Evolutionary conservation across 2,113 vertebrate genomes (phyloP).

Genomic region (Serilophus lunatus): DNA sequence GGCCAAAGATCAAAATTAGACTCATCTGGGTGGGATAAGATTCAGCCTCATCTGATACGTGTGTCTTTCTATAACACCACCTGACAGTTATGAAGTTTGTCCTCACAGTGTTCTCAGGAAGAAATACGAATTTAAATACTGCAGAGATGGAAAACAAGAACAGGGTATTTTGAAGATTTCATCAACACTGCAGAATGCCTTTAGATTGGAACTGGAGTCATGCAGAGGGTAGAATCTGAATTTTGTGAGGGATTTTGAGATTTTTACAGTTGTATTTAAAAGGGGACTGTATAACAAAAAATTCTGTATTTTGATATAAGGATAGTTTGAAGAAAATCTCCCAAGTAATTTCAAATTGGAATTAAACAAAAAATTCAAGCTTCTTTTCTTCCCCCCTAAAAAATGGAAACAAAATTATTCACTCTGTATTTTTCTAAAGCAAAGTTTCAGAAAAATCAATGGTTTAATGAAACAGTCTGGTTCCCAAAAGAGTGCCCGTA

Average conservation of each 20-base stretch:
- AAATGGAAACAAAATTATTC: not conserved
- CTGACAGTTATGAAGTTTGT: not conserved
- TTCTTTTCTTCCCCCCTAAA: not conserved
- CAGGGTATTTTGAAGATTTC: not conserved
- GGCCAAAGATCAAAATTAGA: slow-evolving; percentile 12
- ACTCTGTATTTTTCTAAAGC: not conserved
- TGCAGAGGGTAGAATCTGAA: not conserved
- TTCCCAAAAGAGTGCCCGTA: not conserved
- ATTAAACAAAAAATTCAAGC: not conserved
- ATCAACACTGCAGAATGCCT: not conserved
- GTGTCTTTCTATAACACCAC: not conserved
- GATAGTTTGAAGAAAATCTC: not conserved
- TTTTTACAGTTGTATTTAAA: not conserved
- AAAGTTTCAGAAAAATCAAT: not conserved
- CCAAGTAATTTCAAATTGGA: not conserved
- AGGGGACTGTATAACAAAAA: not conserved
- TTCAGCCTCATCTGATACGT: not conserved
- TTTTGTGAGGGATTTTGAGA: not conserved
- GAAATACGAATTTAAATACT: not conserved
- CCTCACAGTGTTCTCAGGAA: not conserved
- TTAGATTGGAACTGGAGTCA: not conserved
- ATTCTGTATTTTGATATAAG: not conserved
- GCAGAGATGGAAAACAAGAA: not conserved
- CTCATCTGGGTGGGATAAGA: not conserved
- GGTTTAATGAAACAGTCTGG: not conserved